Conservation (phyloP, 2,888 invertebrate species). For the Agonopterix heracliana region DNA sequence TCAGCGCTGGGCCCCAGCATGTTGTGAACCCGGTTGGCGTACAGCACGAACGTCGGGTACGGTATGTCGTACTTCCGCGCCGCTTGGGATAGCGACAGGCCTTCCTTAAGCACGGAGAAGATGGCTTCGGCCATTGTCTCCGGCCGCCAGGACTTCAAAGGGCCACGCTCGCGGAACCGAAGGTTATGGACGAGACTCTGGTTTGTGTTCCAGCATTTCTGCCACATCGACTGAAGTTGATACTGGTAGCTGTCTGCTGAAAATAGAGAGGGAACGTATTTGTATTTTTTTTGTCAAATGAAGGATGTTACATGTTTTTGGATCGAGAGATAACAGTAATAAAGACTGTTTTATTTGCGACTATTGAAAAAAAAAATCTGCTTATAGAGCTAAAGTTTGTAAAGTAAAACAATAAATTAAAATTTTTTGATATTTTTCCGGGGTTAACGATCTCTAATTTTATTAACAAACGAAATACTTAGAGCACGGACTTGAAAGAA, state of each 20-base stretch:
- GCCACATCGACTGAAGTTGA: slow-evolving; percentile 96
- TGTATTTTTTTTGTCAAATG: slow-evolving; percentile 12
- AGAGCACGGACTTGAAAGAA: no score
- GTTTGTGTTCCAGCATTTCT: slow-evolving; percentile 96
- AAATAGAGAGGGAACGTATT: slow-evolving; percentile 42
- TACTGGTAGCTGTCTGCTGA: slow-evolving; percentile 96
- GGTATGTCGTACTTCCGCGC: slow-evolving; percentile 96
- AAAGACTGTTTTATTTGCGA: no score
- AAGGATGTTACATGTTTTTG: no score
- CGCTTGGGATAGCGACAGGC: slow-evolving; percentile 91
- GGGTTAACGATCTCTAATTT: no score
- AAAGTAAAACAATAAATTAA: no score
- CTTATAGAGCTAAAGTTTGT: no score
- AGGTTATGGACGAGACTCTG: slow-evolving; percentile 93
- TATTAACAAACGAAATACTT: no score
- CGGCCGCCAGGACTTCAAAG: slow-evolving; percentile 94
- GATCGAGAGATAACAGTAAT: background rate
- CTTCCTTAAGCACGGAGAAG: slow-evolving; percentile 93
- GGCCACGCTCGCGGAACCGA: slow-evolving; percentile 93
- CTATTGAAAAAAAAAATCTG: no score
- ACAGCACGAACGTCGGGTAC: slow-evolving; percentile 94
- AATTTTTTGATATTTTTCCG: no score
- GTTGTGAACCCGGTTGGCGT: slow-evolving; percentile 94
- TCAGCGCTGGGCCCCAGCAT: slow-evolving; percentile 95
- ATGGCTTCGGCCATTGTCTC: slow-evolving; percentile 97